These are phyloP conservation scores for Arizona elegans DNA, from an alignment of 2,113 vertebrate genomes.

Conservation along the genomic window DNA sequence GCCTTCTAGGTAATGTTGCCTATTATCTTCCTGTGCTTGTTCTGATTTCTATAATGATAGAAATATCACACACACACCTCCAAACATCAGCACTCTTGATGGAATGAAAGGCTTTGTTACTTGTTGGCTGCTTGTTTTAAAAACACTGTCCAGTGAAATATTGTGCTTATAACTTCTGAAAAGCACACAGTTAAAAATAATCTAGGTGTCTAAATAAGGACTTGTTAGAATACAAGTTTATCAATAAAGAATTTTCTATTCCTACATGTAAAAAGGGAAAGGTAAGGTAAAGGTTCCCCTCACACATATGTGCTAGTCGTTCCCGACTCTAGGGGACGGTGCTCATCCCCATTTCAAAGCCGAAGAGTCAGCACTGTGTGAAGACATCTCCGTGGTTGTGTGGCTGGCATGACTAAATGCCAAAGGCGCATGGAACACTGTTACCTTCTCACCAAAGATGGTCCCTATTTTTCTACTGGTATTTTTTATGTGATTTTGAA, in stretches of 20 bases:
- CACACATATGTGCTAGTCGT: too few species aligned
- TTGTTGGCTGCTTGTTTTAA: conserved; percentile 1
- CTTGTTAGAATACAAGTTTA: not conserved
- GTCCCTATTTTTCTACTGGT: too few species aligned
- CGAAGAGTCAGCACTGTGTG: too few species aligned
- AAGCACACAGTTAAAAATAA: not conserved
- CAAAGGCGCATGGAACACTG: too few species aligned
- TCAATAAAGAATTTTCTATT: not conserved
- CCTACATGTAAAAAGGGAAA: not conserved
- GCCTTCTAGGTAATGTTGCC: conserved; percentile 9
- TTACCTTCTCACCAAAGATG: too few species aligned
- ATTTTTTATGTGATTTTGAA: too few species aligned
- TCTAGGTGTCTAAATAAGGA: not conserved
- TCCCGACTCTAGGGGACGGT: too few species aligned
- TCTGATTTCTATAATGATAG: not conserved
- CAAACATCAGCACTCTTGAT: conserved; percentile 7
- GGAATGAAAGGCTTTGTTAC: conserved; percentile 11
- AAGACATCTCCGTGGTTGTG: too few species aligned
- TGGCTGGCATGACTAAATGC: too few species aligned
- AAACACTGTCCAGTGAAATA: rapidly evolving
- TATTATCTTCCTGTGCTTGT: conserved; percentile 28
- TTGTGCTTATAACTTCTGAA: not conserved
- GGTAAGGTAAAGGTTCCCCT: too few species aligned
- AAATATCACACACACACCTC: not conserved
- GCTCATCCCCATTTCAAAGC: too few species aligned